Evolutionary conservation across 2,888 invertebrate species (phyloP).

Genomic region (Hemaris fuciformis): DNA sequence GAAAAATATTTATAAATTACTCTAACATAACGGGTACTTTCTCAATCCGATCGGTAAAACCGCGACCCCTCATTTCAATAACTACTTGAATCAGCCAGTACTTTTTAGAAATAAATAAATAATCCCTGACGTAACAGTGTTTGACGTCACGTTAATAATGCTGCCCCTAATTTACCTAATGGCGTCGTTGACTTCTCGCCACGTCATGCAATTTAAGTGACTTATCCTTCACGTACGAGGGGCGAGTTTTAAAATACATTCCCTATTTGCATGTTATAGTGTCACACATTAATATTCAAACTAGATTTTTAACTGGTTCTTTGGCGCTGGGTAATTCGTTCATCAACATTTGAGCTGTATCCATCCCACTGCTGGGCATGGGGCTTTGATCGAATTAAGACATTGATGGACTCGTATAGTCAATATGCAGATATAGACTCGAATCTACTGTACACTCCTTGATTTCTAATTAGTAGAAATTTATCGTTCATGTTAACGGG

Average conservation of each 20-base stretch:
- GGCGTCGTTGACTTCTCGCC: conserved; percentile 26
- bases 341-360: too few relatives aligned
- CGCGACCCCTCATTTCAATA: too few relatives aligned
- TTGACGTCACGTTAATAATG: conserved; percentile 23
- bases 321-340: neutral
- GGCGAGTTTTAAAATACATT: neutral
- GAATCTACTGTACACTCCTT: too few relatives aligned
- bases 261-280: neutral
- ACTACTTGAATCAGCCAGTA: neutral
- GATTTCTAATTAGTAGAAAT: too few relatives aligned
- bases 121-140: neutral
- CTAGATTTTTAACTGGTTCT: neutral
- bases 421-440: too few relatives aligned
- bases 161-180: conserved; percentile 39
- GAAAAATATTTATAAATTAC: too few relatives aligned
- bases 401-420: too few relatives aligned
- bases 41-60: too few relatives aligned
- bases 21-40: too few relatives aligned
- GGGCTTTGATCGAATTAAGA: too few relatives aligned
- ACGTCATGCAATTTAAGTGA: conserved; percentile 30
- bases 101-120: neutral
- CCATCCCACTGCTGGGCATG: too few relatives aligned
- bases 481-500: too few relatives aligned
- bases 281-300: neutral
- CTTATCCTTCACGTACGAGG: conserved; percentile 2